Conservation (phyloP, 2,113 vertebrate genomes). For the Thymallus thymallus region DNA sequence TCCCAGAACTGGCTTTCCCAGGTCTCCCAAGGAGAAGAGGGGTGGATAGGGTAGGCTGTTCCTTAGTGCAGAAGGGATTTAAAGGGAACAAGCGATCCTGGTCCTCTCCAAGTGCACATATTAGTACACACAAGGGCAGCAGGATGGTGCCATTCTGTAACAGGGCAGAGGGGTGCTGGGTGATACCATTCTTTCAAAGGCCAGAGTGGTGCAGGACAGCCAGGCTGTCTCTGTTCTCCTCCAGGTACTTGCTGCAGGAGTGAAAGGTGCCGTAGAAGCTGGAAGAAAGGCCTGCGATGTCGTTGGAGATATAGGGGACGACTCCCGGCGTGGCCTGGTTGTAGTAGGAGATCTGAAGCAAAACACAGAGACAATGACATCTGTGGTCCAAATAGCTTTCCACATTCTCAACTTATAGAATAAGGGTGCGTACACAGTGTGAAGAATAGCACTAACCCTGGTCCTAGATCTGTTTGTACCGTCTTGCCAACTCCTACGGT, state of each 20-base stretch:
- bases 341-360: conserved; percentile 88
- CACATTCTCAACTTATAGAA: too few relatives aligned
- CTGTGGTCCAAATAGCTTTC: too few relatives aligned
- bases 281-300: conserved; percentile 87
- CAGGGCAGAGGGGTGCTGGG: too few relatives aligned
- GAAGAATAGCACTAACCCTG: too few relatives aligned
- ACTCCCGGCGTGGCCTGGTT: conserved; percentile 88
- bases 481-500: too few relatives aligned
- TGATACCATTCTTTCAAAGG: too few relatives aligned
- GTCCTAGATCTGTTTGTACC: too few relatives aligned
- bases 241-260: conserved; percentile 84
- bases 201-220: too few relatives aligned
- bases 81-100: not conserved
- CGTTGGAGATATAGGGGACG: conserved; percentile 88
- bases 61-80: not conserved
- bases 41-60: not conserved
- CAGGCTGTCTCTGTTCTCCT: conserved; percentile 79
- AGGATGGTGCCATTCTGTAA: too few relatives aligned
- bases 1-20: too few relatives aligned
- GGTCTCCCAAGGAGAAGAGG: not conserved
- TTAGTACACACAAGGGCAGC: not conserved
- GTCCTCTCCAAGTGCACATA: not conserved
- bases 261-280: conserved; percentile 80
- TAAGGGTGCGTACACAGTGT: too few relatives aligned
- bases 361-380: conserved; percentile 3